These are phyloP conservation scores for Falco peregrinus DNA, from an alignment of 2,797 vertebrate species.

Conservation along the genomic window DNA sequence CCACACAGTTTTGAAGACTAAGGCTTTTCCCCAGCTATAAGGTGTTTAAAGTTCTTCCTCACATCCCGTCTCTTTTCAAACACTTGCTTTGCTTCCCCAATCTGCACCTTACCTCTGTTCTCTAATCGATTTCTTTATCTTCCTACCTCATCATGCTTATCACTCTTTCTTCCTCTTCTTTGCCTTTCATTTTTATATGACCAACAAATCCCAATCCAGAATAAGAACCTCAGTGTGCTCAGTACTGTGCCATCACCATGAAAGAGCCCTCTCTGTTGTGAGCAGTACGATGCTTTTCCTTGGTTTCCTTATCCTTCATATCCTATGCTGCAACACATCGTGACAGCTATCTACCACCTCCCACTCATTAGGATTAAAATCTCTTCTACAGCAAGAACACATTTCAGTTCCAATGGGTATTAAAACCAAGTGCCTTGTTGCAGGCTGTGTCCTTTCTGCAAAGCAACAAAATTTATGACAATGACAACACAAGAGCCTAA, in stretches of 20 bases:
- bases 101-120: not conserved
- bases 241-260: not conserved
- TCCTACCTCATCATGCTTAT: not conserved
- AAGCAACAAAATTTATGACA: not conserved
- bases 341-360: not conserved
- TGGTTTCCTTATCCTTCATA: not conserved
- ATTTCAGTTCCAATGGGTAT: not conserved
- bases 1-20: not conserved
- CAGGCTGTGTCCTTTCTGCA: not conserved
- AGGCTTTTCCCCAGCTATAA: not conserved
- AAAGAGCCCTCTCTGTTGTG: not conserved
- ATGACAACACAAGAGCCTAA: not conserved
- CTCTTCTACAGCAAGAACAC: not conserved
- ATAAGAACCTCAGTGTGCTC: not conserved
- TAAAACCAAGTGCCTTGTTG: not conserved
- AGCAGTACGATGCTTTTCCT: not conserved
- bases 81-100: not conserved
- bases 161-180: not conserved
- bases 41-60: not conserved
- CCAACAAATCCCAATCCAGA: not conserved
- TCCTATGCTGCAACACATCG: not conserved
- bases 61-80: not conserved
- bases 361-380: not conserved
- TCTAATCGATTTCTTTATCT: not conserved
- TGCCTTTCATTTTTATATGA: not conserved